phyloP scores from a whole-genome alignment of 2,888 invertebrate genomes.

The Cephonodes hylas region DNA sequence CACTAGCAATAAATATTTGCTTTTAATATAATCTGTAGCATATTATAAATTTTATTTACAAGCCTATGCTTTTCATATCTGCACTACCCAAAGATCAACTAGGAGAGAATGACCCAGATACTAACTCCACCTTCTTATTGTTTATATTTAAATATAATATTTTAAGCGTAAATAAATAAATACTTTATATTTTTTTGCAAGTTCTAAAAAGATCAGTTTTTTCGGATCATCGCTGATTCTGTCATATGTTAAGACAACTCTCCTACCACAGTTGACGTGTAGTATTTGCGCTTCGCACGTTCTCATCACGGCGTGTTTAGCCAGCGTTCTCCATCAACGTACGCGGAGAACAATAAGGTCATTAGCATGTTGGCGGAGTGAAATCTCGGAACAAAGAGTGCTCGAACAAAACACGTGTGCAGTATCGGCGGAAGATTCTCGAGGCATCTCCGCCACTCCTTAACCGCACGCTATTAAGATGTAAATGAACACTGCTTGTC shows the following conservation, averaged over 20 bases:
- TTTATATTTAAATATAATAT: no score
- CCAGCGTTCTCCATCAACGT: slow-evolving; percentile 9
- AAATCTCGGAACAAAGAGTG: slow-evolving; percentile 37
- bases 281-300: slow-evolving; percentile 6
- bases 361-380: slow-evolving; percentile 15
- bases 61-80: no score
- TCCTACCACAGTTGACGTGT: neutral
- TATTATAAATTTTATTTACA: no score
- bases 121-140: no score
- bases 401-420: slow-evolving; percentile 47
- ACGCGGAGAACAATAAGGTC: slow-evolving; percentile 8
- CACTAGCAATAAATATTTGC: no score
- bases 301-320: slow-evolving; percentile 3
- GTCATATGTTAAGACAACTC: neutral
- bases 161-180: no score
- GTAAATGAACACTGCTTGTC: slow-evolving; percentile 66
- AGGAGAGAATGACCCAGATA: no score
- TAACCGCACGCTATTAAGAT: slow-evolving; percentile 63
- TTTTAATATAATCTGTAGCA: no score
- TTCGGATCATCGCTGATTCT: no score
- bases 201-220: no score
- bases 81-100: no score
- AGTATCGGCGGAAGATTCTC: slow-evolving; percentile 44
- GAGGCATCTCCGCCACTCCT: slow-evolving; percentile 20
- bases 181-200: no score